A percentile compares a stretch with the other conserved stretches of the same genome.
Conservation (phyloP, 1,140 invertebrate species). For the Lordiphosa stackelbergi region DNA sequence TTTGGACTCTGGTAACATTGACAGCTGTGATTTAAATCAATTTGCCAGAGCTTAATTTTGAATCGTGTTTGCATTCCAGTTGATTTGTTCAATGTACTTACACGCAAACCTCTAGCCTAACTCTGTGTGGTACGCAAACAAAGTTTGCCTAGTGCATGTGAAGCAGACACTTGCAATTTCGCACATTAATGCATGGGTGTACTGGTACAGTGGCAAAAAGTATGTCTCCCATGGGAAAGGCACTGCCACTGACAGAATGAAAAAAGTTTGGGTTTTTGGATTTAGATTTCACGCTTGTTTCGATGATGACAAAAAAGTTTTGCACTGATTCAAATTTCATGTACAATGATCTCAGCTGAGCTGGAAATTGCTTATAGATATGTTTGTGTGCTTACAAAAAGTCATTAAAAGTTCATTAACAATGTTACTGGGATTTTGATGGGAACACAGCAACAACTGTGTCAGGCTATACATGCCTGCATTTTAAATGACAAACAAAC, state of each 20-base stretch:
- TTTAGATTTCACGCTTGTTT: slow-evolving; percentile 60
- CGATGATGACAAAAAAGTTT: slow-evolving; percentile 29
- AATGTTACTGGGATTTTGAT: slow-evolving; percentile 70
- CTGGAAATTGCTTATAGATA: slow-evolving; percentile 30
- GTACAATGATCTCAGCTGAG: slow-evolving; percentile 31
- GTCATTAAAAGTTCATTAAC: slow-evolving; percentile 76
- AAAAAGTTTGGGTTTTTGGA: slow-evolving; percentile 32
- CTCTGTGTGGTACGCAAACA: slow-evolving; percentile 50
- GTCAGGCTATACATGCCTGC: slow-evolving; percentile 54
- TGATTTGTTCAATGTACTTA: slow-evolving; percentile 54
- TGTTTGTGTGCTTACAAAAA: slow-evolving; percentile 55
- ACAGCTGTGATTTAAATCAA: slow-evolving; percentile 1
- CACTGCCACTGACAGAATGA: slow-evolving; percentile 20
- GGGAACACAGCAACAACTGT: slow-evolving; percentile 37
- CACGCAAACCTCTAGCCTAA: slow-evolving; percentile 19
- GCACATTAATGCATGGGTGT: slow-evolving; percentile 37
- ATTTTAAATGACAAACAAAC: slow-evolving; percentile 63
- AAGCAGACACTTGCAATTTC: slow-evolving; percentile 31
- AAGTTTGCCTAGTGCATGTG: slow-evolving; percentile 33
- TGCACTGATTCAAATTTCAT: slow-evolving; percentile 19
- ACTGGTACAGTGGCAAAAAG: slow-evolving; percentile 17
- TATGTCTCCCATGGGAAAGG: slow-evolving; percentile 16
- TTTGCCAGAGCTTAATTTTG: slow-evolving; percentile 27
- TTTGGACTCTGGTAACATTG: too few species aligned
- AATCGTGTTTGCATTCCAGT: slow-evolving; percentile 43